A percentile compares a stretch with the other conserved stretches of the same genome.
These are phyloP conservation scores for Drosophila setosimentum DNA, from an alignment of 2,888 invertebrate genomes.

Conservation along the genomic window DNA sequence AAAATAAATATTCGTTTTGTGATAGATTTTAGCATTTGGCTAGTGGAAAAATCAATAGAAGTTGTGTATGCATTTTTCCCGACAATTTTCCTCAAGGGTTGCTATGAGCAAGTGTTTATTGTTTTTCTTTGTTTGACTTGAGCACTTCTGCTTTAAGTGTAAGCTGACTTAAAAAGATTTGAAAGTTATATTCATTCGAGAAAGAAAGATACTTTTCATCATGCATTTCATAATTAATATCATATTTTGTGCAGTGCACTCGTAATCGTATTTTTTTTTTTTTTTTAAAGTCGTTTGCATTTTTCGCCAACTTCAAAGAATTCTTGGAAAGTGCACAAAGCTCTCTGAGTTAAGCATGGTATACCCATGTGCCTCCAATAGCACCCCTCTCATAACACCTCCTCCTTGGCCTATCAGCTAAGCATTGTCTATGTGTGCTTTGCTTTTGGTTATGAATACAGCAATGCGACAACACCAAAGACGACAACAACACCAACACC, in stretches of 20 bases:
- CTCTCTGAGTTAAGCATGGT: constrained; percentile 19
- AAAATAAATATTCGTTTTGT: not conserved
- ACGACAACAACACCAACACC: constrained; percentile 28
- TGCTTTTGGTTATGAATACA: constrained; percentile 78
- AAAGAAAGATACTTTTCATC: not conserved
- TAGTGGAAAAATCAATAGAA: not conserved
- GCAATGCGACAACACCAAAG: constrained; percentile 45
- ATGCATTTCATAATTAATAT: not conserved
- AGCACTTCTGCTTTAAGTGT: not conserved
- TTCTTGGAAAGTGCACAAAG: constrained; percentile 61
- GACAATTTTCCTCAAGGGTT: not conserved
- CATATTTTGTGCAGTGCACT: constrained; percentile 26
- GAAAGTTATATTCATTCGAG: not conserved
- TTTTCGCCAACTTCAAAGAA: constrained; percentile 75
- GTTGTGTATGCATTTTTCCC: not conserved
- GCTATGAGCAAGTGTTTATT: not conserved
- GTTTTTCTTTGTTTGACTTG: not conserved
- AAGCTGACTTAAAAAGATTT: not conserved
- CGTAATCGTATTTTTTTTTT: constrained; percentile 10
- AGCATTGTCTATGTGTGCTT: constrained; percentile 53
- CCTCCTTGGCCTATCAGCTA: not conserved
- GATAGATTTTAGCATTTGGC: not conserved
- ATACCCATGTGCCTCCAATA: not conserved
- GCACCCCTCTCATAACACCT: not conserved
- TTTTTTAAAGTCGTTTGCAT: constrained; percentile 50